Percentiles rank a stretch among this genome's conserved stretches.
These are phyloP conservation scores for Sinhomidia bicolor DNA, from an alignment of 2,888 invertebrate species.

Conservation along the genomic window DNA sequence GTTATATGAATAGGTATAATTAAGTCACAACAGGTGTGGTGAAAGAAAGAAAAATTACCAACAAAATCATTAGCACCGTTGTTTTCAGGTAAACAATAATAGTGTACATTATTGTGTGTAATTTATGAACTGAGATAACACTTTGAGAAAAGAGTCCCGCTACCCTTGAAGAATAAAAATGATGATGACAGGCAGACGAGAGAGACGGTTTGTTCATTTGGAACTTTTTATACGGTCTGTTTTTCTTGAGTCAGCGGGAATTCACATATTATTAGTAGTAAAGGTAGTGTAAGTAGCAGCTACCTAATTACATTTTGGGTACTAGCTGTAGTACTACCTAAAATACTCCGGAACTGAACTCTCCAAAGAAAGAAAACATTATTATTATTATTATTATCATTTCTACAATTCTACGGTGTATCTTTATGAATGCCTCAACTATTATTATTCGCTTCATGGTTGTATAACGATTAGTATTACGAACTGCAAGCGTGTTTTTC, in stretches of 20 bases:
- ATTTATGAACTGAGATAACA: background rate
- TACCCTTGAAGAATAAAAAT: background rate
- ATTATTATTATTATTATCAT: background rate
- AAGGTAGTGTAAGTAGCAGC: too few species aligned
- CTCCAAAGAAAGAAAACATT: too few species aligned
- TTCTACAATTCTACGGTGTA: background rate
- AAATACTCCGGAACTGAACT: too few species aligned
- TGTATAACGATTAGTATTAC: background rate
- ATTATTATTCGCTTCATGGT: slow-evolving; percentile 13
- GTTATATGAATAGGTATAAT: too few species aligned
- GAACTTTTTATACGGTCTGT: too few species aligned
- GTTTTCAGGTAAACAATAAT: background rate
- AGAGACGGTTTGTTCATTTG: background rate
- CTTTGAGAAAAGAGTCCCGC: background rate
- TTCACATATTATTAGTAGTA: too few species aligned
- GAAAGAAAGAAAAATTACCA: background rate
- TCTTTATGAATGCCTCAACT: background rate
- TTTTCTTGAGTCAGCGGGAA: too few species aligned
- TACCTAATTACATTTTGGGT: too few species aligned
- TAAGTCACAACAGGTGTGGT: background rate
- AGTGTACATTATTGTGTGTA: background rate
- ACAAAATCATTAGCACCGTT: background rate
- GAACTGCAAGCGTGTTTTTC: background rate
- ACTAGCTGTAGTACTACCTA: too few species aligned
- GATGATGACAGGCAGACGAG: too few species aligned